Evolutionary conservation across 1,140 invertebrate species (phyloP).

Genomic region (Drosophila azteca): DNA sequence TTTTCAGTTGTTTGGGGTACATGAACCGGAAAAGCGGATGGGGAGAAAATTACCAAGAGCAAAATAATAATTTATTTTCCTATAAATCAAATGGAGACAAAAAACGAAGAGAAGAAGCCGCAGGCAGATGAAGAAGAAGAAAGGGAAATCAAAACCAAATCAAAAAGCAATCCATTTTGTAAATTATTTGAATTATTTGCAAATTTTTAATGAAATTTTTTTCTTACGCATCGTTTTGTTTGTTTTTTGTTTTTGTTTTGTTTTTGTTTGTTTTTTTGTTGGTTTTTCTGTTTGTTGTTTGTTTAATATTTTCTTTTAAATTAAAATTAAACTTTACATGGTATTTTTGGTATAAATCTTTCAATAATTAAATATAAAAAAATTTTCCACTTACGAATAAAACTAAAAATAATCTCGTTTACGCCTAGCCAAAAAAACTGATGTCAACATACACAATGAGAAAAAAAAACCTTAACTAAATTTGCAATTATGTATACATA

Average conservation of each 20-base stretch:
- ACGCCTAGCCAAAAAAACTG: constrained; percentile 61
- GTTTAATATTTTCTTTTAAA: constrained; percentile 58
- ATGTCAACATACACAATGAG: constrained; percentile 72
- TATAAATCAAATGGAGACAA: constrained; percentile 30
- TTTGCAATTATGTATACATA: constrained; percentile 69
- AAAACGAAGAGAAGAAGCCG: constrained; percentile 28
- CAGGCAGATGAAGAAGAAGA: constrained; percentile 33
- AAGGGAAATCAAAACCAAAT: constrained; percentile 37
- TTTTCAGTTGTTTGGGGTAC: constrained; percentile 14
- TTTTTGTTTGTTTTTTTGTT: constrained; percentile 33
- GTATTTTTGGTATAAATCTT: constrained; percentile 82
- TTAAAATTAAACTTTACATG: constrained; percentile 80
- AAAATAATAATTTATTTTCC: constrained; percentile 30
- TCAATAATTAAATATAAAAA: constrained; percentile 79
- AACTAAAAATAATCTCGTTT: constrained; percentile 69
- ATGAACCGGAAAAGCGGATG: constrained; percentile 9
- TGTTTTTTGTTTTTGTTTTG: constrained; percentile 24
- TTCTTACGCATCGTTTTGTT: constrained; percentile 67
- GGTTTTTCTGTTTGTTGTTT: constrained; percentile 44
- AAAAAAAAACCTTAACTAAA: constrained; percentile 51
- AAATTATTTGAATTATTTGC: constrained; percentile 74
- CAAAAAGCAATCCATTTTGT: constrained; percentile 61
- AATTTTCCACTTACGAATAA: constrained; percentile 63
- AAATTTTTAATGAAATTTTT: constrained; percentile 75
- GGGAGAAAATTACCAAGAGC: background rate